These are phyloP conservation scores for Dascyllus trimaculatus DNA, from an alignment of 2,113 vertebrate species.

Conservation along the genomic window DNA sequence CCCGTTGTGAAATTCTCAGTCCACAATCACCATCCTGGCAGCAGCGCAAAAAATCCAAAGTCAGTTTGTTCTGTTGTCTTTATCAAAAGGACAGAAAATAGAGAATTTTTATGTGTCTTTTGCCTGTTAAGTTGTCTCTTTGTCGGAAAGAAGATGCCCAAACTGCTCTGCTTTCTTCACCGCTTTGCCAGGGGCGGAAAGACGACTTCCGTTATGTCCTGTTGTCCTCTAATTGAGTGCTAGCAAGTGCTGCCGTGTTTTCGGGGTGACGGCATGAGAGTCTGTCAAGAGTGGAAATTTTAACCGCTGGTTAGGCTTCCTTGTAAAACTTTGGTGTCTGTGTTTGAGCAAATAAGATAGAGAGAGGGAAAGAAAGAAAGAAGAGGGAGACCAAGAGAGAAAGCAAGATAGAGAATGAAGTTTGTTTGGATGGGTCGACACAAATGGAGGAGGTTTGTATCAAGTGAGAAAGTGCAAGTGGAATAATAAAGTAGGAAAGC, in stretches of 20 bases:
- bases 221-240: conserved; percentile 27
- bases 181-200: conserved; percentile 7
- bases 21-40: not conserved
- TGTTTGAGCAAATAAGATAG: conserved; percentile 1
- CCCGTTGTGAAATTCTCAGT: not conserved
- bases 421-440: conserved; percentile 24
- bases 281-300: conserved; percentile 29
- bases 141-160: conserved; percentile 7
- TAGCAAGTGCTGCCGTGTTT: conserved; percentile 23
- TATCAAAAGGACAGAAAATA: conserved; percentile 1
- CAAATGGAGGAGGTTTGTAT: conserved; percentile 11
- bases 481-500: conserved; percentile 53
- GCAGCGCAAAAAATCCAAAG: not conserved
- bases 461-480: conserved; percentile 32
- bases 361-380: not conserved
- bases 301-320: conserved; percentile 16
- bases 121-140: conserved; percentile 7
- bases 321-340: not conserved
- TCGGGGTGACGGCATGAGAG: conserved; percentile 23
- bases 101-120: conserved; percentile 2
- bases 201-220: conserved; percentile 19
- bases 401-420: not conserved
- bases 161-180: conserved; percentile 16
- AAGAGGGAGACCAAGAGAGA: not conserved
- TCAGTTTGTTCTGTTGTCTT: conserved; percentile 9